Percentiles rank a stretch among this genome's conserved stretches.
These are phyloP conservation scores for Cantharis rufa DNA, from an alignment of 2,888 invertebrate species.

Conservation along the genomic window DNA sequence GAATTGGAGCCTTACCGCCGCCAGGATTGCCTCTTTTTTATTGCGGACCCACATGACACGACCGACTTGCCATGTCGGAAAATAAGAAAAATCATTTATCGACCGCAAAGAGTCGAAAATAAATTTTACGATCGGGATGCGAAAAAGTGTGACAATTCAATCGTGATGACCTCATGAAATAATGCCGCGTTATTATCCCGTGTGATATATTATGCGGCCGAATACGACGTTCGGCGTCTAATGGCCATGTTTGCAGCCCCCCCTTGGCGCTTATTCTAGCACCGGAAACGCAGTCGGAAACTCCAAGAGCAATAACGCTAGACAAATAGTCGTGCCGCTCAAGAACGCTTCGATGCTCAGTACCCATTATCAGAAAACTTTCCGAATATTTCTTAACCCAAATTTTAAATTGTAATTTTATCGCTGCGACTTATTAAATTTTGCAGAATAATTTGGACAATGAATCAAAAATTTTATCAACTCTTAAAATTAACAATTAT, in stretches of 20 bases:
- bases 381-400: slow-evolving; percentile 1
- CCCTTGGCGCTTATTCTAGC: slow-evolving; percentile 29
- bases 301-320: slow-evolving; percentile 40
- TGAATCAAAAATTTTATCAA: background rate
- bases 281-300: slow-evolving; percentile 39
- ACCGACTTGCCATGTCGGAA: slow-evolving; percentile 16
- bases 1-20: slow-evolving; percentile 10
- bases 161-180: slow-evolving; percentile 21
- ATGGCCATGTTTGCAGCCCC: slow-evolving; percentile 36
- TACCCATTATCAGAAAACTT: slow-evolving; percentile 11
- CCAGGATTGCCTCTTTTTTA: slow-evolving; percentile 23
- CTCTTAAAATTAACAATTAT: background rate
- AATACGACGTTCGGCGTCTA: slow-evolving; percentile 27
- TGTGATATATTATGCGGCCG: slow-evolving; percentile 31
- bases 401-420: background rate
- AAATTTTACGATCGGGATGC: background rate
- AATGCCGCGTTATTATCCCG: slow-evolving; percentile 30
- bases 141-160: slow-evolving; percentile 18
- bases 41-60: slow-evolving; percentile 16
- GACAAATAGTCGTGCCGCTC: slow-evolving; percentile 38
- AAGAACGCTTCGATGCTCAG: slow-evolving; percentile 18
- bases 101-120: background rate
- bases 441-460: background rate
- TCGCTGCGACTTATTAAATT: background rate
- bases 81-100: slow-evolving; percentile 16